Evolutionary conservation across 1,140 invertebrate genomes (phyloP), one percentile per base, ranked within the genome.

Genomic region (Pseudoatta argentina): DNA sequence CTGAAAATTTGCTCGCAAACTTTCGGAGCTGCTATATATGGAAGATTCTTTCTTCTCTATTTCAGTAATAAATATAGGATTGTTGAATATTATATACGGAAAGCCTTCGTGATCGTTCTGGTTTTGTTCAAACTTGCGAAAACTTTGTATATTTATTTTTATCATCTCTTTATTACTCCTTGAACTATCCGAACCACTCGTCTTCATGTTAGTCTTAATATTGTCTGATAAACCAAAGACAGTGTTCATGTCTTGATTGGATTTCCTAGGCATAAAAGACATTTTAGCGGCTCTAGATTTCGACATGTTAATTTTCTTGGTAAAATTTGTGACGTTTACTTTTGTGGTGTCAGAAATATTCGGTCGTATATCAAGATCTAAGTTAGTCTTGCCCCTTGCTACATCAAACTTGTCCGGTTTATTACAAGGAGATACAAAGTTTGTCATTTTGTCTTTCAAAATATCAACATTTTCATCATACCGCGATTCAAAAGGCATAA

Each of bases 71-170:
- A 95, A 95, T 3, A 95, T 24, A 0, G 94, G 94, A 87, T 95
- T 95, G 24, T 92, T 95, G 0, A 94, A 94, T 88, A 95, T 95
- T 0, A 94, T 92, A 30, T 92, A 95, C 0, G 94, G 94, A 67
- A 92, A 95, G 57, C 91, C 88, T 0, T 95, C 94, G 18, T 94
- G 93, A 2, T 91, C 92, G 61, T 95, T 94, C 75, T 94, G 92
- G 21, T 92, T 94, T 2, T 94, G 92, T 34, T 94, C 92, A 24
- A 90, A 83, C 75, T 94, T 92, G 39, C 92, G 92, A n/a, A 93
- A 92, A n/a, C 86, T 92, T 27, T 94, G 94, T 8, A 95, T 86
- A n/a, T 94, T 95, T 12, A 93, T 90, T 18, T 93, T 88, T 7
- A 94, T 81, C 0, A 94, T 87, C 18, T 95, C 94, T 4, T 92